These are phyloP conservation scores for Phenganax marumi DNA, from an alignment of 92 coral and sea anemone genomes.

Conservation along the genomic window DNA sequence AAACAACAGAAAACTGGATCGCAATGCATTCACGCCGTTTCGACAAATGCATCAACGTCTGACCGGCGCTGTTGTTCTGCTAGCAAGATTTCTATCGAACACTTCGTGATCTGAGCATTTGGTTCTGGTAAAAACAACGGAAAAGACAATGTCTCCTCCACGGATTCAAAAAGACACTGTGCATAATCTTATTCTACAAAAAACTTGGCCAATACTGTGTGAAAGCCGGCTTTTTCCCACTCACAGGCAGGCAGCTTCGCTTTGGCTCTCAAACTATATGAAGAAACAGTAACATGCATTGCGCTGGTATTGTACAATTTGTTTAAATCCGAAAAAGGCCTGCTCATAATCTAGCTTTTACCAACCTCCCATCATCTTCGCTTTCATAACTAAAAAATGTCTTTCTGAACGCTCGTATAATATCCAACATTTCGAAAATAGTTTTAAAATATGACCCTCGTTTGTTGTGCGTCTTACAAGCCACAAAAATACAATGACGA, in stretches of 20 bases:
- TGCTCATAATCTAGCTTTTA: not conserved
- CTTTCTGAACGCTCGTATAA: conserved; percentile 13
- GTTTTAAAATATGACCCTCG: not conserved
- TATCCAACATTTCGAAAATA: conserved; percentile 17
- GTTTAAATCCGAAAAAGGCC: not conserved
- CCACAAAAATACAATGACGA: not conserved
- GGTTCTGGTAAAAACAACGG: too few species aligned
- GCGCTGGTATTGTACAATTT: not conserved
- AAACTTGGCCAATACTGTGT: too few species aligned
- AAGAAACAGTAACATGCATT: not conserved
- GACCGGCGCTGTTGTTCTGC: too few species aligned
- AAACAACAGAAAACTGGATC: not conserved
- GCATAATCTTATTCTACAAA: too few species aligned
- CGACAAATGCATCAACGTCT: not conserved
- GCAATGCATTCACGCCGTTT: not conserved
- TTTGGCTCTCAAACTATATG: too few species aligned
- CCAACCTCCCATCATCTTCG: conserved; percentile 6
- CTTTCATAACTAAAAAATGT: conserved; percentile 7
- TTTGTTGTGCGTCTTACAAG: not conserved
- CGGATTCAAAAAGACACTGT: too few species aligned
- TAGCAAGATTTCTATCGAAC: too few species aligned
- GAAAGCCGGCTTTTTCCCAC: too few species aligned
- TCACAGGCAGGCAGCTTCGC: too few species aligned
- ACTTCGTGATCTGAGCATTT: too few species aligned
- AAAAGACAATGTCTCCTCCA: too few species aligned